Conservation (phyloP, 1,140 invertebrate species). For the Dinothrombium tinctorium region DNA sequence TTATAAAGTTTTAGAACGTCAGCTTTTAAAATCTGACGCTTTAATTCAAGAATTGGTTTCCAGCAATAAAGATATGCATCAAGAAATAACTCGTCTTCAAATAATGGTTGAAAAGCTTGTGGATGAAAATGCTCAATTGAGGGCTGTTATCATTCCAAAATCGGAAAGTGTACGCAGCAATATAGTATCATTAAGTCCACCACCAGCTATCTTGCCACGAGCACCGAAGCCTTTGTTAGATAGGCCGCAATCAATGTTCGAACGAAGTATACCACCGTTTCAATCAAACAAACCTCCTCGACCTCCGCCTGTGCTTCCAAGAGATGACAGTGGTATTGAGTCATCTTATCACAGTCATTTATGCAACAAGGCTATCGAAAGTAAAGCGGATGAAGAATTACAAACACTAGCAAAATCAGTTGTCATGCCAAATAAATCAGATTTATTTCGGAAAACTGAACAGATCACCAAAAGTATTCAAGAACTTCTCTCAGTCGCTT, state of each 20-base stretch:
- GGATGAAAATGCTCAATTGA: constrained; percentile 40
- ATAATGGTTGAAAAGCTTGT: constrained; percentile 17
- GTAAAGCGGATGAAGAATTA: not conserved
- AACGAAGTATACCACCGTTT: not conserved
- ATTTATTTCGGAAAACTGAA: constrained; percentile 54
- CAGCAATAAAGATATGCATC: constrained; percentile 22
- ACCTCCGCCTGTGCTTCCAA: not conserved
- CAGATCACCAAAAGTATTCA: constrained; percentile 65
- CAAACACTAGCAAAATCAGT: not conserved
- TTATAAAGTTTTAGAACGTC: constrained; percentile 22
- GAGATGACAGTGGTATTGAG: not conserved
- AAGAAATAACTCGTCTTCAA: constrained; percentile 19
- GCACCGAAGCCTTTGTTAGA: not conserved
- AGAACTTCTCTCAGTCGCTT: constrained; percentile 52
- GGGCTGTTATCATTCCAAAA: constrained; percentile 22
- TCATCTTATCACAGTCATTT: not conserved
- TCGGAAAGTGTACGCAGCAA: constrained; percentile 2
- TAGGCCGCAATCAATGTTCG: constrained; percentile 3
- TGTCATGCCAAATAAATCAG: constrained; percentile 28
- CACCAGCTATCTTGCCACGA: not conserved
- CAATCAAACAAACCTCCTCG: not conserved
- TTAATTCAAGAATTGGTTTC: constrained; percentile 32
- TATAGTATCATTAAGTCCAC: not conserved
- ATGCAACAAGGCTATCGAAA: not conserved
- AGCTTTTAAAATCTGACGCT: constrained; percentile 22